Evolutionary conservation across 2,888 invertebrate species (phyloP).

Genomic region (Dascillus cervinus): DNA sequence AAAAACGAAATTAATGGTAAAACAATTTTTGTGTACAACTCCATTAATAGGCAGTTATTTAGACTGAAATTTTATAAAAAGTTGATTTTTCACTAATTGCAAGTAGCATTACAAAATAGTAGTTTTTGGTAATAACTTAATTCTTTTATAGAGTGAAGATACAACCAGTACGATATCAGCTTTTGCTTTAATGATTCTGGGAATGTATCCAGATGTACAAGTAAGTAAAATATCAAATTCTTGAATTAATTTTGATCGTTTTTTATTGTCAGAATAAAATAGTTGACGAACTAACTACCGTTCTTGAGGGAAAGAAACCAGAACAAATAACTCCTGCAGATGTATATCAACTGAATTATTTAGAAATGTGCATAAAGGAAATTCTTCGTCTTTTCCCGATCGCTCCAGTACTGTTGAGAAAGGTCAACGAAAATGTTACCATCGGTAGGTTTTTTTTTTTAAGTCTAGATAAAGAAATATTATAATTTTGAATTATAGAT

Average conservation of each 20-base stretch:
- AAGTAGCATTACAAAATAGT: too few relatives aligned
- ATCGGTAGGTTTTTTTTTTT: conserved; percentile 26
- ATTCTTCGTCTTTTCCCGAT: conserved; percentile 29
- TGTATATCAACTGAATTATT: conserved; percentile 24
- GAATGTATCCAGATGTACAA: conserved; percentile 35
- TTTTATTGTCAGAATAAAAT: too few relatives aligned
- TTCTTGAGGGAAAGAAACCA: conserved; percentile 20
- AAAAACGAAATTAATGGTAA: too few relatives aligned
- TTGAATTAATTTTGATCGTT: conserved; percentile 4
- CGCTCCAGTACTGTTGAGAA: conserved; percentile 28
- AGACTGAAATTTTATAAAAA: too few relatives aligned
- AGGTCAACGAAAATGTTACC: conserved; percentile 22
- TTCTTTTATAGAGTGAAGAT: conserved; percentile 28
- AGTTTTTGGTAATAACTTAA: neutral
- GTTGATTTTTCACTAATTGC: too few relatives aligned
- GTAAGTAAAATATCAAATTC: conserved; percentile 13
- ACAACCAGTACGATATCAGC: conserved; percentile 24
- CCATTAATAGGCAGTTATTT: too few relatives aligned
- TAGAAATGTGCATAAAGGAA: conserved; percentile 33
- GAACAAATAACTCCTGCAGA: conserved; percentile 13
- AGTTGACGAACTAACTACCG: conserved; percentile 24
- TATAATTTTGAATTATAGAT: conserved; percentile 20
- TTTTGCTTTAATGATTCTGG: conserved; percentile 26
- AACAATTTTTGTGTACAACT: too few relatives aligned
- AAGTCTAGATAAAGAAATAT: too few relatives aligned